Evolutionary conservation across 1,140 invertebrate species (phyloP).

Genomic region (Coptotermes formosanus): DNA sequence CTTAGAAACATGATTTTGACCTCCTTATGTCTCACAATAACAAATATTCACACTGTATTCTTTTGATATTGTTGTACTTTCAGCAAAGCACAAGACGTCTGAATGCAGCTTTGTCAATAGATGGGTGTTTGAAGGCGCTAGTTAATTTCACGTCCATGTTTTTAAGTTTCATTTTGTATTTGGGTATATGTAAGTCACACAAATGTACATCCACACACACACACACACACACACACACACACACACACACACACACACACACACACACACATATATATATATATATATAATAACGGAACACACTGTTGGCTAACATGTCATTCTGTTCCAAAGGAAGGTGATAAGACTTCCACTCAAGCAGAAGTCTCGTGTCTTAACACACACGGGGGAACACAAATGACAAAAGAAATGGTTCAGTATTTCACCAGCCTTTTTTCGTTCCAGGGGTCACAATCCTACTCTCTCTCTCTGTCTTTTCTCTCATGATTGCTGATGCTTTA

Average conservation of each 20-base stretch:
- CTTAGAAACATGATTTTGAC: background rate
- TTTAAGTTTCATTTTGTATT: constrained; percentile 21
- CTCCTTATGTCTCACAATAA: background rate
- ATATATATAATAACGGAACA: background rate
- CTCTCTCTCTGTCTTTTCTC: constrained; percentile 72
- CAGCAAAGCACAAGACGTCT: background rate
- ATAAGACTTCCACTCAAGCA: constrained; percentile 20
- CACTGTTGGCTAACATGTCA: background rate
- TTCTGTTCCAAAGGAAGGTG: constrained; percentile 9
- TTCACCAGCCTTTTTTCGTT: constrained; percentile 40
- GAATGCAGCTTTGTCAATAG: constrained; percentile 23
- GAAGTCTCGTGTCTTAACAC: background rate
- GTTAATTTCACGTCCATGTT: background rate
- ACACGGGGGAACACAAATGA: background rate
- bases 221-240: no score
- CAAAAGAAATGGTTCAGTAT: constrained; percentile 28
- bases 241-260: no score
- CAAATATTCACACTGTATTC: background rate
- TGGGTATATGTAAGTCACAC: background rate
- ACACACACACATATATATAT: no score
- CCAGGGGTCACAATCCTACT: constrained; percentile 73
- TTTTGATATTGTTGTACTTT: no score
- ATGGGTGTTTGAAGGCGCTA: background rate
- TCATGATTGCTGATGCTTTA: constrained; percentile 66
- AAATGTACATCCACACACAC: background rate